These are phyloP conservation scores for Tringa solitaria DNA, from an alignment of 2,113 vertebrate species.

Conservation along the genomic window DNA sequence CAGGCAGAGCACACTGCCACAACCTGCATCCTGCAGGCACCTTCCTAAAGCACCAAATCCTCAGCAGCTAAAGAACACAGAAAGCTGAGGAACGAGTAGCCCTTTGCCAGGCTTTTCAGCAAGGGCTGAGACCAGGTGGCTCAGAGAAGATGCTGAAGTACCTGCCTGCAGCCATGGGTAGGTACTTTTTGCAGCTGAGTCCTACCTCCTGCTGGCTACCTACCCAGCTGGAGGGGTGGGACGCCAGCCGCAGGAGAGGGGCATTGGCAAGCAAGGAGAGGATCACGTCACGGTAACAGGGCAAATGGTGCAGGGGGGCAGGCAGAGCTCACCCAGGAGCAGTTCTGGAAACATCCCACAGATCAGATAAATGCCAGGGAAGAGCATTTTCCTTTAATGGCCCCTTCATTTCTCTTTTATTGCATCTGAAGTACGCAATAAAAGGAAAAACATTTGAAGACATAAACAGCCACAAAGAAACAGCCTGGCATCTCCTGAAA, in stretches of 20 bases:
- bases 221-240: background rate
- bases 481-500: background rate
- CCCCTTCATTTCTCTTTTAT: slow-evolving; percentile 3
- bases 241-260: background rate
- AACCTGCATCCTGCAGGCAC: background rate
- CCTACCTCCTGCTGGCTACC: too few species aligned
- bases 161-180: background rate
- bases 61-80: background rate
- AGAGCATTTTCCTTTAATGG: background rate
- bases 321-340: background rate
- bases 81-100: background rate
- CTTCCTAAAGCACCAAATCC: background rate
- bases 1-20: too few species aligned
- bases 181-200: background rate
- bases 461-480: background rate
- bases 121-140: background rate
- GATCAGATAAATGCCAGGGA: background rate
- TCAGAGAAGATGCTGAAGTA: background rate
- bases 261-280: background rate
- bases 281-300: background rate
- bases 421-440: slow-evolving; percentile 2
- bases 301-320: background rate
- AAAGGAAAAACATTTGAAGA: background rate
- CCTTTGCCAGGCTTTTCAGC: background rate
- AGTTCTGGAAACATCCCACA: background rate